phyloP scores from a whole-genome alignment of 2,797 vertebrate genomes.

The Triplophysa yarkandensis region DNA sequence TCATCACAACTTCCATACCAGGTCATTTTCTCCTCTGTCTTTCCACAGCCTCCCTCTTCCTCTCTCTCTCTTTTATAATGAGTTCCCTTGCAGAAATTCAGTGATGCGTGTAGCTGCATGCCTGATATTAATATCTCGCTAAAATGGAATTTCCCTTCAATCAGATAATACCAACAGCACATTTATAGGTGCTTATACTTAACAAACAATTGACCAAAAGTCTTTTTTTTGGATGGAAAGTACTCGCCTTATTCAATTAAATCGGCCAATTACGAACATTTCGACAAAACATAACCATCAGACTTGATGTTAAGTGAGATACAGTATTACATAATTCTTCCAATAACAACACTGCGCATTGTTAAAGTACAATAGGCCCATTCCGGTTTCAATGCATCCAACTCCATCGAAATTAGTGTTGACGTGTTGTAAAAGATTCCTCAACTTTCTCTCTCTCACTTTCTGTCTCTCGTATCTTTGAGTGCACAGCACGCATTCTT shows the following conservation, averaged over 20 bases:
- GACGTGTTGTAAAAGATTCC: neutral
- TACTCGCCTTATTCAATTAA: no score
- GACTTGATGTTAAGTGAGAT: no score
- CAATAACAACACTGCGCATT: no score
- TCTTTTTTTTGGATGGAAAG: neutral
- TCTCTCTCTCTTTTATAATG: constrained; percentile 15
- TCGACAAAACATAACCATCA: no score
- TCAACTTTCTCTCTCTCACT: neutral
- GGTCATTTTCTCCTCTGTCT: constrained; percentile 9
- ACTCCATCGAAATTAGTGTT: neutral
- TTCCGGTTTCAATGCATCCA: no score
- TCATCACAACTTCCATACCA: neutral
- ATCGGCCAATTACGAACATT: no score
- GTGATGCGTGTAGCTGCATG: constrained; percentile 38
- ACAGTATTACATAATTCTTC: no score
- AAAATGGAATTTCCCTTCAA: constrained; percentile 51
- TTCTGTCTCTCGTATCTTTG: constrained; percentile 3
- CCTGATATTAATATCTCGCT: constrained; percentile 44
- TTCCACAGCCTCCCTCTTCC: constrained; percentile 13
- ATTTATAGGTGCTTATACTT: neutral
- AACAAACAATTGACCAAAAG: neutral
- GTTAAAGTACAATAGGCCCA: no score
- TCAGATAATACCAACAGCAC: neutral
- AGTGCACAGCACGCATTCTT: constrained; percentile 41
- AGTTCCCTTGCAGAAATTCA: constrained; percentile 37